These are phyloP conservation scores for Hydrocynus forskahlii DNA, from an alignment of 2,797 vertebrate genomes.

Conservation along the genomic window DNA sequence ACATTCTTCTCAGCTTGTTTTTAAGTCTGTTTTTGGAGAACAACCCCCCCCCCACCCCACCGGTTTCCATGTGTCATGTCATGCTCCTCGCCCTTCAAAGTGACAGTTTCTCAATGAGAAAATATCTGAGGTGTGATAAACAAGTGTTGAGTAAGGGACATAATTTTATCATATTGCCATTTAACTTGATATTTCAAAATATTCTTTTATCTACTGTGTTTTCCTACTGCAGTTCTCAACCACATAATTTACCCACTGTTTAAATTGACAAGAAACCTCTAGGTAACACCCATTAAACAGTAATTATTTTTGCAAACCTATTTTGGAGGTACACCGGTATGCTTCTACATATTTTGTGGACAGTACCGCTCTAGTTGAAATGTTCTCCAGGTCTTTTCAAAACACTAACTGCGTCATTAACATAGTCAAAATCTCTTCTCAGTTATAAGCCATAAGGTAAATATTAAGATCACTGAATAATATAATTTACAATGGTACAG, in stretches of 20 bases:
- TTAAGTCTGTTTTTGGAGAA: slow-evolving; percentile 74
- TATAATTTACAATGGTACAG: no score
- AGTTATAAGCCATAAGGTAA: not conserved
- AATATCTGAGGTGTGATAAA: slow-evolving; percentile 63
- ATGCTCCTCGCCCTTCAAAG: slow-evolving; percentile 47
- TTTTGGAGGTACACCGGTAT: no score
- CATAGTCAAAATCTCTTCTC: no score
- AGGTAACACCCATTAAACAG: not conserved
- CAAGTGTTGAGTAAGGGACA: slow-evolving; percentile 62
- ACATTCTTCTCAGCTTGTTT: slow-evolving; percentile 75
- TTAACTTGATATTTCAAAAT: slow-evolving; percentile 20
- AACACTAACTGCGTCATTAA: not conserved
- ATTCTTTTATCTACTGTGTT: not conserved
- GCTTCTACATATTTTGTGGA: not conserved
- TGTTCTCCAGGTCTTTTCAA: no score
- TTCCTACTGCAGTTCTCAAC: not conserved
- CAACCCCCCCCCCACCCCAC: slow-evolving; percentile 57
- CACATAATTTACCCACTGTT: not conserved
- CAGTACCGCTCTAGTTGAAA: not conserved
- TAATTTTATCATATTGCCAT: slow-evolving; percentile 21
- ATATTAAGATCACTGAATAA: not conserved
- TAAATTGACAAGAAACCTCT: not conserved
- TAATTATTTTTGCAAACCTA: no score
- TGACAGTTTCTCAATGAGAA: slow-evolving; percentile 46
- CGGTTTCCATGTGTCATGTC: slow-evolving; percentile 68